Base-by-base conservation (phyloP, 2,888 invertebrate species). In the Metacarcinus magister region DNA sequence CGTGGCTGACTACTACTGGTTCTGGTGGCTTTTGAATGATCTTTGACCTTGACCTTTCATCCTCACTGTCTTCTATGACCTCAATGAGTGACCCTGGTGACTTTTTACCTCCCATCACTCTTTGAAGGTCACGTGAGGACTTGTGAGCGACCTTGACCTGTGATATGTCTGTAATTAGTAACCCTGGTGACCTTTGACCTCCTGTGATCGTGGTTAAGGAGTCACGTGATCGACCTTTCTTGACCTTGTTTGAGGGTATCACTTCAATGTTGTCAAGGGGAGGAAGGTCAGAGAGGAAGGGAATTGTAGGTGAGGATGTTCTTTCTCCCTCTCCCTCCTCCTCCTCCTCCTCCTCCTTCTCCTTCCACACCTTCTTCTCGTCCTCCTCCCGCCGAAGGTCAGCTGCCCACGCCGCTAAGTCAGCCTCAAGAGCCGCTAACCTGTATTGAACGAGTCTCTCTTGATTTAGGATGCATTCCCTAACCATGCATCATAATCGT, bases 371-470 rank as follows among this genome's bases (percentile, higher is more conserved):
- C 32, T 23, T 82, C 32, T 16, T 82, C 23, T 82, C 32, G 32
- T 82, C 82, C 13, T 82, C 32, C 82, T 82, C 82, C 82, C 13
- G 28, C 28, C 13, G 7, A 7, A 82, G 82, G 82, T 82, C 82
- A 82, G 82, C 28, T 7, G 82, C 82, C 82, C 82, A 82, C 13
- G 28, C 7, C 13, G 82, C 28, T 32, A 82, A 32, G 82, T 82
- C 82, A 82, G 82, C 82, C 82, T 82, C 82, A 16, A 82, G 28
- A 10, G 82, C 28, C 82, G 82, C 82, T 82, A 82, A 82, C 82
- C 82, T 82, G 82, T 82, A 5, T 1, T 28, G 32, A 82, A 82
- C 82, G 82, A 23, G 82, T 82, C 67, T 67, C 67, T 23, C n/a
- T 67, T 67, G 7, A 67, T n/a, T 7, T 67, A 23, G 0, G 0